These are phyloP conservation scores for Semotilus atromaculatus DNA, from an alignment of 2,797 vertebrate species.

Conservation along the genomic window DNA sequence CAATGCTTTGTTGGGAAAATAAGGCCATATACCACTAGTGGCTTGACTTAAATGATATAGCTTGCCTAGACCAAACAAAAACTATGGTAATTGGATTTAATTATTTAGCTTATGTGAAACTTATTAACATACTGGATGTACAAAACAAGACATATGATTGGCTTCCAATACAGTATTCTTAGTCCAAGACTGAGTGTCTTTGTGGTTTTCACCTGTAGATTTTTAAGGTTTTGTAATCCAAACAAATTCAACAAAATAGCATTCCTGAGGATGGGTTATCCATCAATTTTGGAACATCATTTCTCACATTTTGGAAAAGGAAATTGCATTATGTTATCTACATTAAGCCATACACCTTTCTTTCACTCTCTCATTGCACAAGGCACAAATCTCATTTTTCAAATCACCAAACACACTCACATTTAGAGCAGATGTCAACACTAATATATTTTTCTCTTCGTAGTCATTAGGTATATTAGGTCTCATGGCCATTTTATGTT, in stretches of 20 bases:
- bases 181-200: background rate
- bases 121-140: background rate
- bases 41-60: constrained; percentile 4
- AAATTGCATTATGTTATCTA: constrained; percentile 37
- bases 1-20: background rate
- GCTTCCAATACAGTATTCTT: background rate
- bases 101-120: constrained; percentile 1
- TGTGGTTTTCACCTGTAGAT: background rate
- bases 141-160: background rate
- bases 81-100: background rate
- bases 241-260: background rate
- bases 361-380: background rate
- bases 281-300: constrained; percentile 13
- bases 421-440: constrained; percentile 24
- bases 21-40: constrained; percentile 2
- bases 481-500: background rate
- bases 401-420: constrained; percentile 28
- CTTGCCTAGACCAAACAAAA: background rate
- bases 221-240: background rate
- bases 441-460: constrained; percentile 9
- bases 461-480: background rate
- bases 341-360: background rate
- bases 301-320: constrained; percentile 23
- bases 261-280: background rate
- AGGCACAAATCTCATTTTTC: constrained; percentile 20